These are phyloP conservation scores for Podarcis lilfordi DNA, from an alignment of 2,797 vertebrate genomes.

Conservation along the genomic window DNA sequence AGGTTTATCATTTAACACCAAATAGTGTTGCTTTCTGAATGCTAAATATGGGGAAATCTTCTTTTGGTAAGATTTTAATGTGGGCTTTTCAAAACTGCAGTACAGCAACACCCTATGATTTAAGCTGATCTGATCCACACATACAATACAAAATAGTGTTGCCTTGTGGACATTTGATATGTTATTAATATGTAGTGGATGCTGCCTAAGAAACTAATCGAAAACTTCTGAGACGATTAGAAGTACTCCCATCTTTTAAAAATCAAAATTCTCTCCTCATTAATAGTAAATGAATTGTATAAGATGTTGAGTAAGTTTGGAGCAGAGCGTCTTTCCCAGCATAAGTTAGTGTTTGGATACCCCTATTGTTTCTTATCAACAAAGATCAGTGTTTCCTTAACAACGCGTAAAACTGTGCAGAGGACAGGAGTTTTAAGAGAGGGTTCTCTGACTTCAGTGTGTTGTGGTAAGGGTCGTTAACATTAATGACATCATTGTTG, in stretches of 20 bases:
- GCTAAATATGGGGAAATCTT: not conserved
- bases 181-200: not conserved
- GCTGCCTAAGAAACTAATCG: not conserved
- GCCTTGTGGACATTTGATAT: constrained; percentile 21
- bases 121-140: constrained; percentile 32
- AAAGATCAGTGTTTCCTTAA: constrained; percentile 76
- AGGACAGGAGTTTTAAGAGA: constrained; percentile 60
- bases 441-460: constrained; percentile 40
- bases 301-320: constrained; percentile 26
- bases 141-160: constrained; percentile 27
- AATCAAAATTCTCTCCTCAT: not conserved
- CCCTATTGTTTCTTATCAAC: constrained; percentile 71
- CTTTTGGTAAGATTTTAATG: constrained; percentile 7
- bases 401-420: constrained; percentile 60
- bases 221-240: constrained; percentile 13
- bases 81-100: constrained; percentile 28
- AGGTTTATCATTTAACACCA: not conserved
- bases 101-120: constrained; percentile 18
- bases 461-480: constrained; percentile 78
- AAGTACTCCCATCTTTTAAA: not conserved
- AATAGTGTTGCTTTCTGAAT: not conserved
- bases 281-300: constrained; percentile 11
- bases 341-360: constrained; percentile 57
- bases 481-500: constrained; percentile 81
- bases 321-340: constrained; percentile 43